Evolutionary conservation across 1,140 invertebrate genomes (phyloP), one percentile per base, ranked within the genome.

Genomic region (Drosophila pandora): DNA sequence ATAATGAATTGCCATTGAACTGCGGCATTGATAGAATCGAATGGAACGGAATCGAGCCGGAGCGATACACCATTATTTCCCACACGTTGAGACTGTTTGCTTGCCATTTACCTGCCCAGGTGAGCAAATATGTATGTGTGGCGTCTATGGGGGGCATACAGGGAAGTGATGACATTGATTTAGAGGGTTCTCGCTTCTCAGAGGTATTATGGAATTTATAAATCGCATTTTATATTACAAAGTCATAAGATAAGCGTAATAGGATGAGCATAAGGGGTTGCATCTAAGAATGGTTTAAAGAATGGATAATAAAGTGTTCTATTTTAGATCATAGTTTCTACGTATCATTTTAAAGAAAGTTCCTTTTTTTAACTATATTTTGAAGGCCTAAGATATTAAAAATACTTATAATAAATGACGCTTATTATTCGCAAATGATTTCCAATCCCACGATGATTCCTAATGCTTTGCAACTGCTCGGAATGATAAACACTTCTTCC

Each of bases 1-100:
- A 87, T 87, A 88, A 87, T 87, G 84, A 83, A 87, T 87, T 88
- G 79, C 83, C 63, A 88, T 87, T 70, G 83, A 79, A 88, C 62
- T 64, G 73, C 64, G 69, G 70, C 43, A 56, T 37, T 41, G 48
- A 41, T 49, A 56, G 32, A 56, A 69, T 49, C 65, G 49, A 37
- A 69, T 56, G 39, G 63, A 56, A 56, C 47, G 22, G 65, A 69
- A 56, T 48, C 37, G 30, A 56, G 30, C 43, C 63, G 47, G 34
- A 34, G 59, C 63, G 34, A 50, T 73, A 72, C 60, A 57, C 62
- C 72, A 67, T 64, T 79, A 47, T 45, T 57, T 71, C n/a, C 65
- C 22, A 53, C 55, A 37, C 43, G 32, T 45, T 48, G 34, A 9
- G 23, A 13, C 25, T 70, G 70, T 73, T 73, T 73, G 50, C 45